Evolutionary conservation across 2,797 vertebrate genomes (phyloP), one percentile per base, ranked within the genome.

Genomic region (Alcedo atthis): DNA sequence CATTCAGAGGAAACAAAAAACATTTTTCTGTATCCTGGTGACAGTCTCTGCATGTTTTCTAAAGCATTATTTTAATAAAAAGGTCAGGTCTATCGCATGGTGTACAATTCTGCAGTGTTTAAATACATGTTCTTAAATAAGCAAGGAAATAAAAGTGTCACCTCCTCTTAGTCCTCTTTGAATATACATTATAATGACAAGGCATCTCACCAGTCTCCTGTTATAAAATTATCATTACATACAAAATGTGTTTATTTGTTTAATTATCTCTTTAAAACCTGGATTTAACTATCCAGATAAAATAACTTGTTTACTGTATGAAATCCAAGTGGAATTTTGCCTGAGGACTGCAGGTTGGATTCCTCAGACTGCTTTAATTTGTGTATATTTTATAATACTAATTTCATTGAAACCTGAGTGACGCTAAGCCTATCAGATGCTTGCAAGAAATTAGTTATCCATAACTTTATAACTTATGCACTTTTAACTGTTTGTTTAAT

Each of bases 401-500:
- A 85, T 79, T 85, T 85, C 73, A 43, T 48, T 66, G 66, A 62
- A 87, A 81, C 51, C 81, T 21, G 79, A 83, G 67, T 59, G 81
- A 87, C 66, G n/a, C 25, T 89, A 77, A 87, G 63, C 66, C 90
- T 89, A 69, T 79, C 79, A 73, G 79, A 67, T 69, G 73, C 51
- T 85, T 81, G 67, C 46, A 93, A 87, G 82, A 94, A 96, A 85
- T 75, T 54, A 79, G 78, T 84, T 89, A 92, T 68, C 80, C 77
- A 85, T 40, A 77, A 93, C 85, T 93, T 95, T 16, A 24, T 46
- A 67, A 81, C 46, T 81, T 26, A 91, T 69, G 93, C 11, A 33
- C 70, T 92, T 90, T 82, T 54, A 95, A 92, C 95, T 61, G 71
- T 94, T 90, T 87, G 85, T 95, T 94, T 89, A 93, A 88, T 91